A percentile compares a stretch with the other conserved stretches of the same genome.
phyloP scores from a whole-genome alignment of 2,113 vertebrate species.

The Prinia subflava region DNA sequence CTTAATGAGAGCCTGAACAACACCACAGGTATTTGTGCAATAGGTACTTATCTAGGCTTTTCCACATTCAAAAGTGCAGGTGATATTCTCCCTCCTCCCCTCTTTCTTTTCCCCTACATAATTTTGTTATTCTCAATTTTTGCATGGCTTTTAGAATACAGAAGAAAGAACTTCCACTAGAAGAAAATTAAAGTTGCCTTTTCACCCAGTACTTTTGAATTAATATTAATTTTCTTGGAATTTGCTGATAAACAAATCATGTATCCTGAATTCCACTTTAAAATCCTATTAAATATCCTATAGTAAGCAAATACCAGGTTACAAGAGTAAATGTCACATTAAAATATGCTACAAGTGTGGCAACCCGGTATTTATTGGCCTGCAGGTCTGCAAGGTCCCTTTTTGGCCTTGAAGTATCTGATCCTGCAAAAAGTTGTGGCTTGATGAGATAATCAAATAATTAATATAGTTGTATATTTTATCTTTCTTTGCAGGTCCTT shows the following conservation, averaged over 20 bases:
- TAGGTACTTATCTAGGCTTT: neutral
- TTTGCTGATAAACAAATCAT: neutral
- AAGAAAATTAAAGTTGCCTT: neutral
- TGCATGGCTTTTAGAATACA: neutral
- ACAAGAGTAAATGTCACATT: neutral
- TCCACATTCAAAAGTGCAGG: neutral
- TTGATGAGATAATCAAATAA: neutral
- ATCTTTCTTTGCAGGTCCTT: conserved; percentile 78
- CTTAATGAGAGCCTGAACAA: neutral
- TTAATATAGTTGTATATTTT: neutral
- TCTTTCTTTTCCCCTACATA: neutral
- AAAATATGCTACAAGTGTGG: neutral
- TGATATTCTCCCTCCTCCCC: neutral
- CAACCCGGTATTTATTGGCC: neutral
- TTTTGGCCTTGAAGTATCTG: neutral
- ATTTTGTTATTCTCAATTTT: neutral
- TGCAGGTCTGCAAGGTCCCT: neutral
- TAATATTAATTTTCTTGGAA: neutral
- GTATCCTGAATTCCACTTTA: neutral
- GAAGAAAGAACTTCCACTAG: neutral
- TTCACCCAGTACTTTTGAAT: neutral
- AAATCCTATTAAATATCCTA: neutral
- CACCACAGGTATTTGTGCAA: neutral
- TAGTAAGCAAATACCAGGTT: neutral
- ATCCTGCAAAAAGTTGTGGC: neutral